These are phyloP conservation scores for Cheilosia vulpina DNA, from an alignment of 2,888 invertebrate species.

Conservation along the genomic window DNA sequence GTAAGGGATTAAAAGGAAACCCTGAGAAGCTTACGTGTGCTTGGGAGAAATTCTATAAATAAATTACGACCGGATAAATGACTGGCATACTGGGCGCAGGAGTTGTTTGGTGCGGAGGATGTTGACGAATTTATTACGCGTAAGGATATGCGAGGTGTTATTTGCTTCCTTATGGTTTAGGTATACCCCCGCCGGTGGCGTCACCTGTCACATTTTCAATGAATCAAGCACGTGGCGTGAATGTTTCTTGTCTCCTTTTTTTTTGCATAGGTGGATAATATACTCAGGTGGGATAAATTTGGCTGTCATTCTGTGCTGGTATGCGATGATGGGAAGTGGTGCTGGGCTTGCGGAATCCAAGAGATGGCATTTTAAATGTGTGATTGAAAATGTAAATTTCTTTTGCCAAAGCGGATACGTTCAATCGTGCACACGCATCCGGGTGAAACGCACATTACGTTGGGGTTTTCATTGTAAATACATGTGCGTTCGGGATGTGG, in stretches of 20 bases:
- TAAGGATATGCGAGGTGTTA: slow-evolving; percentile 56
- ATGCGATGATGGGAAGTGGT: neutral
- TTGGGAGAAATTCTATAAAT: slow-evolving; percentile 62
- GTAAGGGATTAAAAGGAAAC: slow-evolving; percentile 27
- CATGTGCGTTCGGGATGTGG: slow-evolving; percentile 3
- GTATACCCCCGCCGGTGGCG: neutral
- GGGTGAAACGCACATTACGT: slow-evolving; percentile 1
- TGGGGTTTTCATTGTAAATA: slow-evolving; percentile 41
- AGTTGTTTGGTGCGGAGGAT: slow-evolving; percentile 28
- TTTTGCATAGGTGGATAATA: neutral
- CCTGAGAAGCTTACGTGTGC: slow-evolving; percentile 32
- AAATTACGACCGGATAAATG: slow-evolving; percentile 51
- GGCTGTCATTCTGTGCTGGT: slow-evolving; percentile 21
- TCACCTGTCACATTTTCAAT: slow-evolving; percentile 52
- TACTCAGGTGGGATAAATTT: slow-evolving; percentile 57
- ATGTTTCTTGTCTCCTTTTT: slow-evolving; percentile 25
- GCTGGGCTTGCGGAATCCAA: slow-evolving; percentile 2
- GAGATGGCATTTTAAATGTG: slow-evolving; percentile 65
- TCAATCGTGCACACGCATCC: slow-evolving; percentile 64
- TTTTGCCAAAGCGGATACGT: slow-evolving; percentile 31
- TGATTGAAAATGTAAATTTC: slow-evolving; percentile 72
- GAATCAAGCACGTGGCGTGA: slow-evolving; percentile 60
- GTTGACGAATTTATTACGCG: slow-evolving; percentile 66
- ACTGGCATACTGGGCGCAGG: slow-evolving; percentile 1
- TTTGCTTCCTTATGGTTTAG: neutral